Base-by-base conservation (phyloP, 2,797 vertebrate species). In the Acomys russatus region DNA sequence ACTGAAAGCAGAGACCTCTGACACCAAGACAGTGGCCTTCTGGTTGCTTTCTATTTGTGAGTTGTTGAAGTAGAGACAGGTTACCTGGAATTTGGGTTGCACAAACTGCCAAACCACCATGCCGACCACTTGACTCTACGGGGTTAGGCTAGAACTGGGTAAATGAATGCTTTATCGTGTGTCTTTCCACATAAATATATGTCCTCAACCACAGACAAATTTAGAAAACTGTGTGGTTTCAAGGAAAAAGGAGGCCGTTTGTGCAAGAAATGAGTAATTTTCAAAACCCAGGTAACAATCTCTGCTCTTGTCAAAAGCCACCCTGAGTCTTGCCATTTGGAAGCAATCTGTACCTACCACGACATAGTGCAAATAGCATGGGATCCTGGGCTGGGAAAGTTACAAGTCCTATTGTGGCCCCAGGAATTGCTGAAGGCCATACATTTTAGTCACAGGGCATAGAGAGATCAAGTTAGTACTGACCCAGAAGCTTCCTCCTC, bases 141-240 rank as follows among this genome's bases (percentile, higher is more conserved):
- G 38, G 56, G 94, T 94, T 89, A 70, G 76, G 66, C 89, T 66
- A 63, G 89, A 61, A 38, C 44, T 70, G 66, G 91, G 38, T 74
- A 96, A 95, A 95, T 92, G 94, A 91, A 76, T 79, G 74, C n/a
- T 95, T 96, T 70, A 28, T 83, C 83, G 71, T 94, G 70, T 68
- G 68, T 91, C 59, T 96, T 95, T 70, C 95, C 91, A 90, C 79
- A 94, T 70, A 91, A 91, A 78, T 90, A 97, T 82, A 97, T 90
- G 88, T 86, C 54, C 56, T 90, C 64, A 76, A 33, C 91, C 90
- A 94, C 80, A 95, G 93, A 90, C 85, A 95, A 88, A 97, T 96
- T 97, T 97, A 96, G 93, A 98, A 97, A 95, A 90, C 59, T 14
- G 4, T 96, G 95, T 71, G 95, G 94, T 96, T 98, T 96, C 82